Base-by-base conservation (phyloP, 2,113 vertebrate species). In the Hippocampus zosterae region DNA sequence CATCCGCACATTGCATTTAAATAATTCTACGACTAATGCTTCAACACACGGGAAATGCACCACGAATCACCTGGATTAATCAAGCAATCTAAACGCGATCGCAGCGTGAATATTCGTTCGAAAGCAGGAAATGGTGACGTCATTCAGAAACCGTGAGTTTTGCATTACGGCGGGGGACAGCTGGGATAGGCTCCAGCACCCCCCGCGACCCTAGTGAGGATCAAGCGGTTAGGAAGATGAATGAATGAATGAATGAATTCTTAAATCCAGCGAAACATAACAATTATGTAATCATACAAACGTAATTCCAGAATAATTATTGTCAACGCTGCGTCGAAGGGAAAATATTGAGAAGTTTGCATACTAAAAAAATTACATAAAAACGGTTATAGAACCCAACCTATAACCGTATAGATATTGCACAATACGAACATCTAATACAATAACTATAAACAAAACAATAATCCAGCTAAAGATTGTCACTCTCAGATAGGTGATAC, bases 21-120 rank as follows among this genome's bases (percentile, higher is more conserved):
- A 16, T 0, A 2, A 11, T 23, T n/a, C 10, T 11, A 2, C n/a
- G 0, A n/a, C 8, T 1, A 10, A n/a, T 23, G 8, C 52, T n/a
- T 55, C 9, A n/a, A n/a, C 52, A 33, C 57, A 33, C 15, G 27
- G 23, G 4, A 57, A 57, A 57, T 13, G 23, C 13, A 5, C 12
- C 10, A 5, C 13, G 12, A 27, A 23, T 42, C 11, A 21, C 21
- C n/a, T n/a, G 4, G 37, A n/a, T 63, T 23, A 40, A 13, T 42
- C 16, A 42, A n/a, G 37, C 1, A 46, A 46, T 1, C 60, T 19
- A 21, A 33, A 41, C 18, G 18, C 33, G 6, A 37, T 41, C 11
- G 18, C 8, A 62, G 8, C 1, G 21, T 21, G 57, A 46, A 44
- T 65, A 3, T 3, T 65, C 63, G 19, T 65, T 15, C n/a, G 12